Base-by-base conservation (phyloP, 2,113 vertebrate genomes). In the Gyps fulvus region DNA sequence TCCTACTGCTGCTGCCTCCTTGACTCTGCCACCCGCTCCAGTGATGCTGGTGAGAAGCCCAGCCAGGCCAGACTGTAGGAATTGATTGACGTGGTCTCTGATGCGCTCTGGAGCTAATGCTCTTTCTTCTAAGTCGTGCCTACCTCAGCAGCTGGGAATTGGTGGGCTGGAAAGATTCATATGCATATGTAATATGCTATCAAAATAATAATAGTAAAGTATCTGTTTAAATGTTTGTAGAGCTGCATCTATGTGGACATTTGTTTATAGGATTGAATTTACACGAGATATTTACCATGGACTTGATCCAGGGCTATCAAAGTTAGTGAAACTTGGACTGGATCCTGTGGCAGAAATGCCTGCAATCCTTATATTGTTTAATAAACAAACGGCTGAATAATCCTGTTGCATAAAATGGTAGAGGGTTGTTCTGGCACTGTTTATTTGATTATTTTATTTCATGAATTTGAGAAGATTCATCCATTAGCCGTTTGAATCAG, bases 361-460 rank as follows among this genome's bases (percentile, higher is more conserved):
- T 94, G n/a, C 85, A 83, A 31, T 92, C 71, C 85, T 93, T 86
- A 93, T 49, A 88, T 92, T 96, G 82, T 96, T 96, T 96, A 86
- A 66, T 90, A 96, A 96, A 94, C 92, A 96, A 95, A 92, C 45
- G 83, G 86, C 54, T 96, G 92, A 96, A 83, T 86, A 89, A 74
- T 93, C 67, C 79, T 58, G 29, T 78, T 63, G 26, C n/a, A 81
- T 83, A 59, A 93, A 89, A 84, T 87, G 82, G 55, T 66, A 50
- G 66, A 90, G 58, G 38, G 42, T 90, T 90, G 17, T 78, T 91
- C 74, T 96, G 92, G 74, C 92, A 90, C 40, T 80, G 18, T 40
- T 94, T 70, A 54, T 84, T 83, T 96, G 31, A 38, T 91, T 87
- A 61, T 93, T 95, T 88, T 45, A 25, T 87, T 80, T 80, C 5